These are phyloP conservation scores for Caenorhabditis zanzibari DNA, from an alignment of 2,888 invertebrate genomes.

Conservation along the genomic window DNA sequence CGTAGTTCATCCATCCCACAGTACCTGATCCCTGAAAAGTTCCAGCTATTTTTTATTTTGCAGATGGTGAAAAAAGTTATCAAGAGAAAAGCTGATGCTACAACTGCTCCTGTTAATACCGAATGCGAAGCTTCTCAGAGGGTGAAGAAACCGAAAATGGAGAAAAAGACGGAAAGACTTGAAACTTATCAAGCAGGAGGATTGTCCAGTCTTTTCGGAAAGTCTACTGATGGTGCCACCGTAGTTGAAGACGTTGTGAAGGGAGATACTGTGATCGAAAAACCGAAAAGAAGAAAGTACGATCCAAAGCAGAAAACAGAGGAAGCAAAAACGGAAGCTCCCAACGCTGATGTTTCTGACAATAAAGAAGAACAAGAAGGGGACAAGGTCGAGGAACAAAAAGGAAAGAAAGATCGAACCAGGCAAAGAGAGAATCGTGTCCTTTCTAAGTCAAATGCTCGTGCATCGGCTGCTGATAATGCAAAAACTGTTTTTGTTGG, in stretches of 20 bases:
- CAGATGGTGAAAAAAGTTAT: slow-evolving; percentile 52
- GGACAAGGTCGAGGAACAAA: slow-evolving; percentile 9
- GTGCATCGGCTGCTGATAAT: slow-evolving; percentile 57
- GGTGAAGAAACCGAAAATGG: slow-evolving; percentile 26
- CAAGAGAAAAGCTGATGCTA: slow-evolving; percentile 47
- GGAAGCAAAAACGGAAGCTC: slow-evolving; percentile 5
- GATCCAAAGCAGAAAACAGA: slow-evolving; percentile 32
- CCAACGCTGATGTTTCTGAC: slow-evolving; percentile 1
- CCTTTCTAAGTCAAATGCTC: slow-evolving; percentile 53
- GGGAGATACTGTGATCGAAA: slow-evolving; percentile 52
- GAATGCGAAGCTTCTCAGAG: slow-evolving; percentile 9
- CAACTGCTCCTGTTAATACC: neutral
- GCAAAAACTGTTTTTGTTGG: slow-evolving; percentile 69
- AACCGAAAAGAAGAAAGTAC: slow-evolving; percentile 55
- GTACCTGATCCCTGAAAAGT: neutral
- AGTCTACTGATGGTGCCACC: slow-evolving; percentile 27
- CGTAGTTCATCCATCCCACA: slow-evolving; percentile 4
- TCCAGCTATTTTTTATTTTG: neutral
- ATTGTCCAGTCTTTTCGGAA: slow-evolving; percentile 67
- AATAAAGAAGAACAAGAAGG: slow-evolving; percentile 5
- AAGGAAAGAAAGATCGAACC: slow-evolving; percentile 43
- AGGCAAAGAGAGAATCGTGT: slow-evolving; percentile 66
- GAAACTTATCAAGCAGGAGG: slow-evolving; percentile 63
- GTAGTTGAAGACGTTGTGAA: slow-evolving; percentile 52
- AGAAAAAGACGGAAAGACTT: neutral